Conservation (phyloP, 2,797 vertebrate species). For the Ispidina lecontei region DNA sequence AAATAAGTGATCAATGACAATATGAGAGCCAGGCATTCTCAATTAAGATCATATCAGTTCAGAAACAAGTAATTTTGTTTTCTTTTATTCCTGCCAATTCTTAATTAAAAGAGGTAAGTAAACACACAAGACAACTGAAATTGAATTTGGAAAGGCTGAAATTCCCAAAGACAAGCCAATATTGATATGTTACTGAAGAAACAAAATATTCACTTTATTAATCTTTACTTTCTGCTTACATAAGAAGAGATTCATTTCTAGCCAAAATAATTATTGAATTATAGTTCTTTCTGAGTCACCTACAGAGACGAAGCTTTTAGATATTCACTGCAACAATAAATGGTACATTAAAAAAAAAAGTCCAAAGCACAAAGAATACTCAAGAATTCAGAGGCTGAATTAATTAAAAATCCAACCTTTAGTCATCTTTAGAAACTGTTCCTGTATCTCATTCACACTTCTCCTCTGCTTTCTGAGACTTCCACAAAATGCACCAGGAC, state of each 20-base stretch:
- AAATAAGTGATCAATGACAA: slow-evolving; percentile 42
- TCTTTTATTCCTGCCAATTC: slow-evolving; percentile 41
- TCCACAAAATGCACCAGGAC: background rate
- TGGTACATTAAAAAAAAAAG: background rate
- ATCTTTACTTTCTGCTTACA: background rate
- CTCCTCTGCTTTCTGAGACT: background rate
- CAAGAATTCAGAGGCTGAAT: background rate
- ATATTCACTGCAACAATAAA: background rate
- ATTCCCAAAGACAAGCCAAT: slow-evolving; percentile 23
- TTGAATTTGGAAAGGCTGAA: slow-evolving; percentile 10
- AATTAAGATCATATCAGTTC: slow-evolving; percentile 54
- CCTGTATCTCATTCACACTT: background rate
- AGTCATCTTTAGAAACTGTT: background rate
- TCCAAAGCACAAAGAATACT: background rate
- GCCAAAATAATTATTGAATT: slow-evolving; percentile 9
- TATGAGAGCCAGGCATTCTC: slow-evolving; percentile 3
- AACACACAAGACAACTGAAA: background rate
- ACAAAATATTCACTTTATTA: slow-evolving; percentile 9
- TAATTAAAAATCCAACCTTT: background rate
- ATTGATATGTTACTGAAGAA: slow-evolving; percentile 11
- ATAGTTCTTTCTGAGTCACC: background rate
- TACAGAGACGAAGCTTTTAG: background rate
- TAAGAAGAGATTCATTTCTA: slow-evolving; percentile 5
- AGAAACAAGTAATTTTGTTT: background rate
- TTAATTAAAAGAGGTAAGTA: slow-evolving; percentile 57